phyloP scores from a whole-genome alignment of 2,888 invertebrate species.

The Aromia moschata region DNA sequence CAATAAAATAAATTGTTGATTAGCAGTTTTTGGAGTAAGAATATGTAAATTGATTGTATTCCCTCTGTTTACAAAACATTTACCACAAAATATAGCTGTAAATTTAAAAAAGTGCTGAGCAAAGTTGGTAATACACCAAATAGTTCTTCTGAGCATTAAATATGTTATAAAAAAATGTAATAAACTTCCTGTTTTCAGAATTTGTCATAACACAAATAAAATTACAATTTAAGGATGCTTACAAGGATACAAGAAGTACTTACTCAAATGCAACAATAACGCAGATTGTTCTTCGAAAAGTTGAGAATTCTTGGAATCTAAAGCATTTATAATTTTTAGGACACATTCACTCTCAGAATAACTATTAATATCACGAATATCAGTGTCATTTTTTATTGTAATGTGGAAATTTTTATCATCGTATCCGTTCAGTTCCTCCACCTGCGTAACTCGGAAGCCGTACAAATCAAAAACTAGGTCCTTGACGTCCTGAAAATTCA shows the following conservation, averaged over 20 bases:
- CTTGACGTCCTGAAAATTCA: constrained; percentile 66
- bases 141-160: too few species aligned
- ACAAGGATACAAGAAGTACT: constrained; percentile 53
- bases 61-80: too few species aligned
- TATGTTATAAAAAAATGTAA: too few species aligned
- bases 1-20: too few species aligned
- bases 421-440: constrained; percentile 76
- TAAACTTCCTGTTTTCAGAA: too few species aligned
- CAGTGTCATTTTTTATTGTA: constrained; percentile 59
- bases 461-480: constrained; percentile 69
- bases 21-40: too few species aligned
- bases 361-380: constrained; percentile 61
- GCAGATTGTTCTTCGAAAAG: constrained; percentile 81
- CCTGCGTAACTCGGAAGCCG: constrained; percentile 68
- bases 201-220: too few species aligned
- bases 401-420: constrained; percentile 83
- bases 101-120: too few species aligned
- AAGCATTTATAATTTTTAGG: constrained; percentile 83
- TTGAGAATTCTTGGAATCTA: constrained; percentile 76
- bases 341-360: constrained; percentile 72
- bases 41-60: too few species aligned
- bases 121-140: too few species aligned
- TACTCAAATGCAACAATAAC: constrained; percentile 76
- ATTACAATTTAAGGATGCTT: too few species aligned
- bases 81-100: too few species aligned